phyloP scores from a whole-genome alignment of 2,888 invertebrate genomes.

The Drosophila kanekoi region DNA sequence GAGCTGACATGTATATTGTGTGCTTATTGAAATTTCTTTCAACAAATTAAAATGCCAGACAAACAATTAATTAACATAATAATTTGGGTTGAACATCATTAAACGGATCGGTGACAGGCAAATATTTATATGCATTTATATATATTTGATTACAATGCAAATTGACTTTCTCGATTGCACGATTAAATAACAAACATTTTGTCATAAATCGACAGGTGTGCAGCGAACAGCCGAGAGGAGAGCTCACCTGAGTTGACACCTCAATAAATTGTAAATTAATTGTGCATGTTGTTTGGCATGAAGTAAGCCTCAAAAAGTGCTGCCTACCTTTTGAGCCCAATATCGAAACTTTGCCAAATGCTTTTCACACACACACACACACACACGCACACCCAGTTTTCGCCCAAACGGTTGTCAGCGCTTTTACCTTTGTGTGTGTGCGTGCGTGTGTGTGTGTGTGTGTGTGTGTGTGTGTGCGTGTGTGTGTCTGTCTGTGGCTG shows the following conservation, averaged over 20 bases:
- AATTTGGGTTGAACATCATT: constrained; percentile 46
- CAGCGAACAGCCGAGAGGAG: not conserved
- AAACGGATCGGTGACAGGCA: constrained; percentile 43
- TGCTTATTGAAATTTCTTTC: not conserved
- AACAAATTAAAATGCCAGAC: constrained; percentile 9
- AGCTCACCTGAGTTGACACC: not conserved
- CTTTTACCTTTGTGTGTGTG: constrained; percentile 26
- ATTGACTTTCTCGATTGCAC: constrained; percentile 53
- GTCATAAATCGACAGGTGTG: constrained; percentile 2
- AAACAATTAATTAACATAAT: constrained; percentile 43
- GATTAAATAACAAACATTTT: constrained; percentile 50
- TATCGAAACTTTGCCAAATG: constrained; percentile 22
- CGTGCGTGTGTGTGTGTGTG: constrained; percentile 4
- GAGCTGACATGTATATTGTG: not conserved
- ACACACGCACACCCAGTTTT: constrained; percentile 16
- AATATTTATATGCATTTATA: not conserved
- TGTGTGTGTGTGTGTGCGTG: constrained; percentile 5
- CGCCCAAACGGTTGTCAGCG: constrained; percentile 33
- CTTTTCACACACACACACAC: constrained; percentile 17
- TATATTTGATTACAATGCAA: constrained; percentile 53
- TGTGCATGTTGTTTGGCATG: constrained; percentile 2
- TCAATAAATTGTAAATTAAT: constrained; percentile 21
- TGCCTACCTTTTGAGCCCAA: constrained; percentile 33
- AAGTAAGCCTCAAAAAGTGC: constrained; percentile 15
- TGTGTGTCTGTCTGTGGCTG: not conserved